A percentile compares a stretch with the other conserved stretches of the same genome.
Evolutionary conservation across 2,113 vertebrate genomes (phyloP).

Genomic region (Centropristis striata): DNA sequence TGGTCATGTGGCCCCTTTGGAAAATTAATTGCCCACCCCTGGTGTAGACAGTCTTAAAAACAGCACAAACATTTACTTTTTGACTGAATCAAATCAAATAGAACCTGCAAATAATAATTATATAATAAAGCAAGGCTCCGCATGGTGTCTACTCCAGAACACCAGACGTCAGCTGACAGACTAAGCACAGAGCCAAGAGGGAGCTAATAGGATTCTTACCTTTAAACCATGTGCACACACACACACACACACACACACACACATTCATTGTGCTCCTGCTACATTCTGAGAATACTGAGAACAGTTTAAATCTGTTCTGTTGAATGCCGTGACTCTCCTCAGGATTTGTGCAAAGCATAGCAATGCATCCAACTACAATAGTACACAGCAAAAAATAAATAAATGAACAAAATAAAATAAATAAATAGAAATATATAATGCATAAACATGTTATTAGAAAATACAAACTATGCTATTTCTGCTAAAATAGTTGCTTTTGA

Average conservation of each 20-base stretch:
- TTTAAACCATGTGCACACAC: constrained; percentile 41
- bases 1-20: too few species aligned
- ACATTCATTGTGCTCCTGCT: constrained; percentile 21
- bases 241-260: constrained; percentile 14
- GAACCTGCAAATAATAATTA: neutral
- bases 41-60: neutral
- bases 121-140: neutral
- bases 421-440: too few species aligned
- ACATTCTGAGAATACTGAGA: constrained; percentile 54
- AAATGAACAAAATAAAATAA: too few species aligned
- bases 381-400: neutral
- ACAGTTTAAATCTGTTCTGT: constrained; percentile 60
- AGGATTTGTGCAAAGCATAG: constrained; percentile 1
- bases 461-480: too few species aligned
- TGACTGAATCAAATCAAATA: neutral
- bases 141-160: neutral
- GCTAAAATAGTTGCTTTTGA: too few species aligned
- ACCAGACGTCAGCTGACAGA: constrained; percentile 25
- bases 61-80: neutral
- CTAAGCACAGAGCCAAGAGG: constrained; percentile 37
- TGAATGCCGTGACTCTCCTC: constrained; percentile 20
- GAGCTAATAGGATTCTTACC: constrained; percentile 69
- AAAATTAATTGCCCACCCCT: too few species aligned
- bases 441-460: too few species aligned
- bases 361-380: neutral